Percentiles rank a stretch among this genome's conserved stretches.
These are phyloP conservation scores for Palythoa heliodiscus DNA, from an alignment of 92 coral and sea anemone species.

Conservation along the genomic window DNA sequence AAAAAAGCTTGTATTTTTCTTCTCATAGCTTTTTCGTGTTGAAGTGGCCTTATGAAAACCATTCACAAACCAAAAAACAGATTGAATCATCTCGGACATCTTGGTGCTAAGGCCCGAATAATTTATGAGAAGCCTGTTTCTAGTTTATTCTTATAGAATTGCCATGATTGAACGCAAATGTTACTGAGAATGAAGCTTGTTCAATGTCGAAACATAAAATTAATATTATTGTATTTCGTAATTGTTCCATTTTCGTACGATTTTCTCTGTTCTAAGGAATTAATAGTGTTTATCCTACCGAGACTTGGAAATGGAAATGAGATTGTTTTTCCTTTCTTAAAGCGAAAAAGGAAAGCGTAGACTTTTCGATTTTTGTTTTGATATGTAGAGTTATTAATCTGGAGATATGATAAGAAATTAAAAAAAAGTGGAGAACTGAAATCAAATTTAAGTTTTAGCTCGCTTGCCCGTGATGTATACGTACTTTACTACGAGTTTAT, in stretches of 20 bases:
- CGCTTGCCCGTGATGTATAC: not conserved
- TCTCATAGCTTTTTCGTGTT: not conserved
- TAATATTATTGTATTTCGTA: no score
- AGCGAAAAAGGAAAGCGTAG: not conserved
- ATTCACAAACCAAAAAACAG: slow-evolving; percentile 22
- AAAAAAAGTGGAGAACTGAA: not conserved
- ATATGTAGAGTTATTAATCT: no score
- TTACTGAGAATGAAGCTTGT: not conserved
- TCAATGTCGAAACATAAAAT: not conserved
- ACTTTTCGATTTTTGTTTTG: not conserved
- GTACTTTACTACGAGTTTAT: slow-evolving; percentile 39
- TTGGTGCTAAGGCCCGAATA: slow-evolving; percentile 49
- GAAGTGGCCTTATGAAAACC: not conserved
- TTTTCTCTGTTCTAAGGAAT: slow-evolving; percentile 1
- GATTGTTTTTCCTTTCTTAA: slow-evolving; percentile 2
- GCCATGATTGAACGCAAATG: not conserved
- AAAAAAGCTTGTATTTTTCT: not conserved
- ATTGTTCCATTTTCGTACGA: not conserved
- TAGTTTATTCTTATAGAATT: slow-evolving; percentile 30
- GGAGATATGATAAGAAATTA: not conserved
- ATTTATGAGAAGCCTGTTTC: slow-evolving; percentile 62
- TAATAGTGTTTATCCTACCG: not conserved
- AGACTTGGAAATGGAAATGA: not conserved
- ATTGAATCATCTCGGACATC: slow-evolving; percentile 33
- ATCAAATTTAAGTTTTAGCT: not conserved